Base-by-base conservation (phyloP, 2,113 vertebrate genomes). In the Apus apus region DNA sequence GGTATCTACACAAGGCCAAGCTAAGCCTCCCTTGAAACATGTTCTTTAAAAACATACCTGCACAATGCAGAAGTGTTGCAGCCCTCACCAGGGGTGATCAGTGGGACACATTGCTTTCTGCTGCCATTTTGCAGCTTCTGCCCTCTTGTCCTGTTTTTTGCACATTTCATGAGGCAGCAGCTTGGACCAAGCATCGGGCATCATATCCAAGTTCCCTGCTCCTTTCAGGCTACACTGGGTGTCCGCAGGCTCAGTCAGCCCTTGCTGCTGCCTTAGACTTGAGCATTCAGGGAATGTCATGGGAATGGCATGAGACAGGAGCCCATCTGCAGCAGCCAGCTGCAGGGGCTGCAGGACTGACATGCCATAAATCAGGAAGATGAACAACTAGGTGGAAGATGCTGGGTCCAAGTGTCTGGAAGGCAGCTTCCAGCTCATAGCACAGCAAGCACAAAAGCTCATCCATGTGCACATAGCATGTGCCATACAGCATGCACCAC, bases 341-440 rank as follows among this genome's bases (percentile, higher is more conserved):
- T 94, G 90, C 84, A 83, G 85, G 60, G 57, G 46, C 75, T 94
- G 72, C 5, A 4, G 29, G 65, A 80, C 4, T 72, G 87, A 61
- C 61, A n/a, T 53, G 78, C 83, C 88, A 89, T 93, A 81, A 90
- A 94, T 93, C 90, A 94, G 65, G 61, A 90, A 96, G 90, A 94
- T 67, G 93, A 93, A 93, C 2, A 5, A 84, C 1, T 3, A 82
- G 68, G 71, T 11, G 1, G 61, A 83, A 85, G 53, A 64, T 5
- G 10, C 34, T 26, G 86, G 18, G 38, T 68, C n/a, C 65, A 54
- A 67, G 56, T 36, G 30, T 86, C 61, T 84, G 67, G 76, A 84
- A 94, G n/a, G 88, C 76, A 96, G 75, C 85, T 93, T 73, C 51
- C 67, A 92, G 74, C 85, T 91, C 90, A 87, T 64, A 91, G 79